phyloP scores from a whole-genome alignment of 1,140 invertebrate genomes.

The Mya arenaria region DNA sequence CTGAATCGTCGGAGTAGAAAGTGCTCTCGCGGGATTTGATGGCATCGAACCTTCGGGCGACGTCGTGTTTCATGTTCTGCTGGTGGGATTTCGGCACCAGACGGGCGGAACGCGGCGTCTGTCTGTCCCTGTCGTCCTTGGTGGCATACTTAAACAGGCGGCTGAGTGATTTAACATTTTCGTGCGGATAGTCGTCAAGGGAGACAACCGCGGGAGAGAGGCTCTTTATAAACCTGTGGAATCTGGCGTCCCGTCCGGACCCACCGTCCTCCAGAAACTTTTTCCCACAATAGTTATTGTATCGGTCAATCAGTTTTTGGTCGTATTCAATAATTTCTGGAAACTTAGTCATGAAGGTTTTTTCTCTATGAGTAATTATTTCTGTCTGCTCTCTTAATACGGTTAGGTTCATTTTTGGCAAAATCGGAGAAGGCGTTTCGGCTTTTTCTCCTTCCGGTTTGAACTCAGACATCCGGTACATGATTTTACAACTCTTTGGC shows the following conservation, averaged over 20 bases:
- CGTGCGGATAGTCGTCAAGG: conserved; percentile 37
- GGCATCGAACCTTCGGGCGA: conserved; percentile 41
- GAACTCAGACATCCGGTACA: conserved; percentile 48
- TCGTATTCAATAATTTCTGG: conserved; percentile 52
- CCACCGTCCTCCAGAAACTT: conserved; percentile 35
- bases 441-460: conserved; percentile 45
- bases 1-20: conserved; percentile 25
- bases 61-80: conserved; percentile 42
- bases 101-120: conserved; percentile 35
- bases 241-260: conserved; percentile 25
- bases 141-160: conserved; percentile 43
- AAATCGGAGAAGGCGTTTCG: conserved; percentile 7
- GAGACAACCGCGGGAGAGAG: conserved; percentile 35
- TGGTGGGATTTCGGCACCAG: conserved; percentile 35
- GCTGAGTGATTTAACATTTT: conserved; percentile 47
- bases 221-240: conserved; percentile 35
- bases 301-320: conserved; percentile 30
- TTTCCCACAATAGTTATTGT: conserved; percentile 52
- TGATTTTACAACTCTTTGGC: conserved; percentile 48
- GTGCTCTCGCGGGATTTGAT: conserved; percentile 53
- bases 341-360: conserved; percentile 54
- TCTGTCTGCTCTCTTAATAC: conserved; percentile 51
- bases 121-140: background rate
- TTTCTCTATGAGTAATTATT: conserved; percentile 52
- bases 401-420: conserved; percentile 52